Conservation (phyloP, 2,888 invertebrate genomes). For the Tethea ocularis region DNA sequence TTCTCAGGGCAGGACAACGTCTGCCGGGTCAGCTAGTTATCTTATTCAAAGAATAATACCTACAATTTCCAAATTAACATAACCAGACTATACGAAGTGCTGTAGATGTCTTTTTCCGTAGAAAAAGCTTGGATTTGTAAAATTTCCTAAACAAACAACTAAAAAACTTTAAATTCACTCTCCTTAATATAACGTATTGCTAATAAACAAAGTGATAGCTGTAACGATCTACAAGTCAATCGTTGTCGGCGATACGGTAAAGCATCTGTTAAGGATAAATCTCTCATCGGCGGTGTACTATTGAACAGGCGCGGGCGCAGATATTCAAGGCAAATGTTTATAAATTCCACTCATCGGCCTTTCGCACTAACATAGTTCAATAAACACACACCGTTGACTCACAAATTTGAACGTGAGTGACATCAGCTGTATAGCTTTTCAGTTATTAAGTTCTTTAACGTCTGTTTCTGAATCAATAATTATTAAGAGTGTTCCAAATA, state of each 20-base stretch:
- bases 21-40: too few species aligned
- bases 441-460: too few species aligned
- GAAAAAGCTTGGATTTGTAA: neutral
- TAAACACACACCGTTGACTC: constrained; percentile 58
- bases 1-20: too few species aligned
- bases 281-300: constrained; percentile 57
- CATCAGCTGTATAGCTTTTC: too few species aligned
- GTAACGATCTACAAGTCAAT: constrained; percentile 52
- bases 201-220: constrained; percentile 21
- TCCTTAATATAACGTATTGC: constrained; percentile 4
- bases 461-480: neutral
- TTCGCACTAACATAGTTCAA: constrained; percentile 60
- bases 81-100: too few species aligned
- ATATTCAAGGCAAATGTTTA: constrained; percentile 62
- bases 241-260: constrained; percentile 36
- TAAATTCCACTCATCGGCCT: constrained; percentile 66
- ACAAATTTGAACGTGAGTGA: too few species aligned
- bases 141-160: neutral
- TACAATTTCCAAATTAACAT: too few species aligned
- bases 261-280: constrained; percentile 61
- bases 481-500: constrained; percentile 8
- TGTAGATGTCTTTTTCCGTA: too few species aligned
- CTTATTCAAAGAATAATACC: too few species aligned
- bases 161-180: neutral
- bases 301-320: constrained; percentile 42